Evolutionary conservation across 1,140 invertebrate genomes (phyloP), one percentile per base, ranked within the genome.

Genomic region (Calliopsis andreniformis): DNA sequence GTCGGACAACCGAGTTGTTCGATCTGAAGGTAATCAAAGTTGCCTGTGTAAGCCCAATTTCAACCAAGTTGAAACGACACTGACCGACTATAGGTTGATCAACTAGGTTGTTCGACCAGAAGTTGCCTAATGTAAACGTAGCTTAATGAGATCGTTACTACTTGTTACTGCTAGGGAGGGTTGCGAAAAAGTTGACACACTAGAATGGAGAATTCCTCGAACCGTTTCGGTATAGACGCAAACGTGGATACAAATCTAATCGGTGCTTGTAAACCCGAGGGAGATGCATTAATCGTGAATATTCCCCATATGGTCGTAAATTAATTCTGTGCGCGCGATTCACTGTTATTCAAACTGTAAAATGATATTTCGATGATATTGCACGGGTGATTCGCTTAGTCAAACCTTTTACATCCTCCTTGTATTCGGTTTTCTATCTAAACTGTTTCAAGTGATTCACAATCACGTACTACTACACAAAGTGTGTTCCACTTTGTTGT

Each of bases 281-380:
- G 73, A 70, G 59, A 71, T 69, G 79, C 70, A 83, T 83, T 86
- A 86, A 86, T 86, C 77, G 83, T 23, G 59, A 80, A 78, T 66
- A 64, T 32, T 71, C 63, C 66, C 83, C 61, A 23, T 47, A 62
- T 70, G 73, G 23, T 47, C 76, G 55, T 78, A 72, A 87, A 87
- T 87, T 80, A 84, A 73, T 88, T 87, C 66, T 76, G 25, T 59
- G 66, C 53, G 80, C 82, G 79, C 86, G 78, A 88, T 87, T 87
- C 84, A 84, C 85, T 71, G 87, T 87, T 87, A 85, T 85, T 87
- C 80, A 86, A 85, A 71, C 70, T 67, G 63, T 76, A 70, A 85
- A 88, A 85, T 82, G 77, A 86, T 87, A 85, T 73, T 80, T 78
- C 72, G 77, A 75, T 78, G 49, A 67, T 43, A 49, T 23, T 47